Conservation (phyloP, 2,797 vertebrate genomes). For the Urosaurus nigricauda region DNA sequence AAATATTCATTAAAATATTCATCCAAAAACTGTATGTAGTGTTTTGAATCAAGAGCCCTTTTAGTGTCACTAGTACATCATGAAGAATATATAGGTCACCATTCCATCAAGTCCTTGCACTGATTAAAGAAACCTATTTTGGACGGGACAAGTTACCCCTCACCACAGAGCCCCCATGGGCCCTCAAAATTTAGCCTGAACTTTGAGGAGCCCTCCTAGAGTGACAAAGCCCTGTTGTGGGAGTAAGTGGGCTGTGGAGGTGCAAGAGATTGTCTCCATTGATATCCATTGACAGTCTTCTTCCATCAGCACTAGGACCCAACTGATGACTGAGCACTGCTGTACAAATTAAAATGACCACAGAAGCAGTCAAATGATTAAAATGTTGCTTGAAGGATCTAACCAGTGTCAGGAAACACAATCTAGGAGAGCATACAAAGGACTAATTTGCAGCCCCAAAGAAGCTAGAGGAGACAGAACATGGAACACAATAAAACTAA, state of each 20-base stretch:
- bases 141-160: too few relatives aligned
- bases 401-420: not conserved
- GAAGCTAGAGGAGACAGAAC: not conserved
- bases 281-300: too few relatives aligned
- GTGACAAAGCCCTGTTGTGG: too few relatives aligned
- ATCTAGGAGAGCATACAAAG: constrained; percentile 5
- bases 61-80: not conserved
- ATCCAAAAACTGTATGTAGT: not conserved
- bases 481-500: not conserved
- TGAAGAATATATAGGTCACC: not conserved
- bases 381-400: not conserved
- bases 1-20: not conserved
- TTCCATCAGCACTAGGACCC: too few relatives aligned
- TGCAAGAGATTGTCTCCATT: too few relatives aligned
- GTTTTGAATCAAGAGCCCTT: not conserved
- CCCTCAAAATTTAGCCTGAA: too few relatives aligned
- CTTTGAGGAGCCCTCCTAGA: too few relatives aligned
- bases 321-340: not conserved
- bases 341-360: not conserved
- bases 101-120: too few relatives aligned
- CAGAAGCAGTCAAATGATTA: not conserved
- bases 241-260: too few relatives aligned
- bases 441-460: not conserved
- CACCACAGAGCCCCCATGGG: too few relatives aligned
- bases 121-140: too few relatives aligned